Percentiles rank a stretch among this genome's conserved stretches.
Conservation (phyloP, 2,113 vertebrate genomes). For the Dasyprocta punctata region DNA sequence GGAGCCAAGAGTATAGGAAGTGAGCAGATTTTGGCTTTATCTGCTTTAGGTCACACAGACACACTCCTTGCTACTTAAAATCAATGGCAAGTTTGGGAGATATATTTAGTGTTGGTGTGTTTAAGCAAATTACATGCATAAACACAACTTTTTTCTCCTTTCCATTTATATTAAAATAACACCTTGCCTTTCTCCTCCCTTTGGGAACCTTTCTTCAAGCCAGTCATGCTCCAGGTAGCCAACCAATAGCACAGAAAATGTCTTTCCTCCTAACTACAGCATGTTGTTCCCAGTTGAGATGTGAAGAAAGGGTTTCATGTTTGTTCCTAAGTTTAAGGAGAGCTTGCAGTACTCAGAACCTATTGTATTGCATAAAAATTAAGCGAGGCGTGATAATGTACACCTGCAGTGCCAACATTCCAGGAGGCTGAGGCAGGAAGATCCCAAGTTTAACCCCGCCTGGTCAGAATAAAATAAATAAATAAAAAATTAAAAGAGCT, state of each 20-base stretch:
- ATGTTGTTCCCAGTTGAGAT: neutral
- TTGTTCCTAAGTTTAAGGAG: neutral
- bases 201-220: neutral
- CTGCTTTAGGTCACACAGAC: neutral
- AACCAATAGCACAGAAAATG: neutral
- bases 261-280: neutral
- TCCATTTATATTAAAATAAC: neutral
- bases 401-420: neutral
- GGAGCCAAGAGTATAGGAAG: neutral
- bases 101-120: neutral
- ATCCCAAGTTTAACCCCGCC: neutral
- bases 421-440: neutral
- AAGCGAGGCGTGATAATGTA: no score
- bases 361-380: slow-evolving; percentile 2
- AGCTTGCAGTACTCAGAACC: neutral
- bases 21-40: neutral
- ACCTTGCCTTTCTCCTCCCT: neutral
- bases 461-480: neutral
- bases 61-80: slow-evolving; percentile 10
- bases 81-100: neutral
- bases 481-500: neutral
- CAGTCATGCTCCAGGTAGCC: neutral
- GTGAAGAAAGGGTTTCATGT: neutral
- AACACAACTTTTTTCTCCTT: neutral
- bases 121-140: neutral